Conservation (phyloP, 2,888 invertebrate genomes). For the Cephus pygmeus region DNA sequence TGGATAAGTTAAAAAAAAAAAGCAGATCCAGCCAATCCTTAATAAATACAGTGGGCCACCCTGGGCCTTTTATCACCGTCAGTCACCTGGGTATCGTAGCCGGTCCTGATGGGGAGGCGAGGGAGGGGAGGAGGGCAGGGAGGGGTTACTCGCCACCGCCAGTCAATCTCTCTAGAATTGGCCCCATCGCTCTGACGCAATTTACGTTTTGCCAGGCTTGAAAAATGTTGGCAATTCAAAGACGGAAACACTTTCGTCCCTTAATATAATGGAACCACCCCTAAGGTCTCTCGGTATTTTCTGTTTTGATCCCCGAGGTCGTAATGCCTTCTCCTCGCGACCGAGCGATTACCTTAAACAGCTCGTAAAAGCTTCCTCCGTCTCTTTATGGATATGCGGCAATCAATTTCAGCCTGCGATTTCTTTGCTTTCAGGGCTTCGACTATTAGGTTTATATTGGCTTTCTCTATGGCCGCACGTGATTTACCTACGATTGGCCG, state of each 20-base stretch:
- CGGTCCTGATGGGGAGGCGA: background rate
- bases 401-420: background rate
- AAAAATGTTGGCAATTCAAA: constrained; percentile 36
- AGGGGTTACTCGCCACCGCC: constrained; percentile 1
- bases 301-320: background rate
- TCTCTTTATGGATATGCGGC: background rate
- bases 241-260: constrained; percentile 23
- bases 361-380: background rate
- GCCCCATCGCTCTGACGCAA: constrained; percentile 42
- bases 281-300: too few relatives aligned
- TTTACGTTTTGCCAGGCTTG: constrained; percentile 41
- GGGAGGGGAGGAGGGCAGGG: background rate
- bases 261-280: background rate
- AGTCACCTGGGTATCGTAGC: background rate
- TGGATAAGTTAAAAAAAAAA: background rate
- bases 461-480: background rate
- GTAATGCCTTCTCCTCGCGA: background rate
- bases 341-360: background rate
- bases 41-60: background rate
- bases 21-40: background rate
- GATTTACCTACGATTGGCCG: background rate
- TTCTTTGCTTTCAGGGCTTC: background rate
- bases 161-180: constrained; percentile 33
- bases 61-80: background rate
- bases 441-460: background rate